Base-by-base conservation (phyloP, 2,888 invertebrate species). In the Xanthorhoe designata region DNA sequence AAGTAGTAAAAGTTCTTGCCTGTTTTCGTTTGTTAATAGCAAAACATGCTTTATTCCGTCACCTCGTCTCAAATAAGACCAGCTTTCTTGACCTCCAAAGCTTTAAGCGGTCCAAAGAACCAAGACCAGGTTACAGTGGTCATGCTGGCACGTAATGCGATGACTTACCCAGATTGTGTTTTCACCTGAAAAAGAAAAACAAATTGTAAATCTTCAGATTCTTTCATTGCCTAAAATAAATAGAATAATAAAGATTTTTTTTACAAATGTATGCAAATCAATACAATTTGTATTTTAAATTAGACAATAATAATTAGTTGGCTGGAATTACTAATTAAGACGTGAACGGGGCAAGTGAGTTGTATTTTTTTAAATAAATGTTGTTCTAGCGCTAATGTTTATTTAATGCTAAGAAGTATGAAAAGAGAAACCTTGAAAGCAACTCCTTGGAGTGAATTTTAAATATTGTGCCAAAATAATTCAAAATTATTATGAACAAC, bases 141-240 rank as follows among this genome's bases (percentile, higher is more conserved):
- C 68, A 67, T 73, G 64, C 66, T 59, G 63, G 45, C 47, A 61
- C 66, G 68, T 54, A 66, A 64, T 55, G 64, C 64, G 57, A 58
- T 66, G 66, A 75, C 74, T 80, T 74, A 82, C 82, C 81, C 15
- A 51, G 64, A 49, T 45, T 47, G 59, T 72, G 72, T 69, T 70
- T 58, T 76, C 80, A 82, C 79, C 83, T 83, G 83, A 61, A 81
- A 83, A 69, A 61, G 75, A 72, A 73, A 64, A 61, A 68, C 59
- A 54, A 61, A 49, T 52, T 38, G 60, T 67, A 38, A 52, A 56
- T 52, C 55, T 47, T 63, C 15, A 51, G 19, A 58, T 47, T 51
- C 49, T 51, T 47, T 62, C 45, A 64, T 53, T 60, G 51, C 47
- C 52, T 10, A 51, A 61, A 56, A 32, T 45, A 62, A 45, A 62